Conservation (phyloP, 2,797 vertebrate species). For the Acanthurus tractus region DNA sequence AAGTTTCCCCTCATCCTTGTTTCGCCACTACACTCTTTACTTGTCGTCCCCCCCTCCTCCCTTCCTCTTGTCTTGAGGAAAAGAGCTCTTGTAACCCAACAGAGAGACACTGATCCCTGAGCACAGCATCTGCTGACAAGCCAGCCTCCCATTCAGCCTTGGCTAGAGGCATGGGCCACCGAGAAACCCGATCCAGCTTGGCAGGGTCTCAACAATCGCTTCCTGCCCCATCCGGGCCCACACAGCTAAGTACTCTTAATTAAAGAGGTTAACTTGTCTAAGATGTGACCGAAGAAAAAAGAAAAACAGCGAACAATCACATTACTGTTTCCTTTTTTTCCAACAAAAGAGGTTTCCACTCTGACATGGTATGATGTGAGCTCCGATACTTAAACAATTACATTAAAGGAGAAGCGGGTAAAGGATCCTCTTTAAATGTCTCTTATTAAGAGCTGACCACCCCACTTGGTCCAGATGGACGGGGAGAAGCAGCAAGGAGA, state of each 20-base stretch:
- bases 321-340: slow-evolving; percentile 78
- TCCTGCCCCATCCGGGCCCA: slow-evolving; percentile 84
- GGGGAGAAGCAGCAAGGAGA: slow-evolving; percentile 45
- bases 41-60: slow-evolving; percentile 53
- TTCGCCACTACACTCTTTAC: slow-evolving; percentile 77
- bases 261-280: slow-evolving; percentile 88
- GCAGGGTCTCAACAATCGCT: slow-evolving; percentile 86
- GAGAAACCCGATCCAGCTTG: slow-evolving; percentile 88
- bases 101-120: slow-evolving; percentile 85
- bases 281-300: slow-evolving; percentile 80
- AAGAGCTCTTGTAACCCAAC: slow-evolving; percentile 81
- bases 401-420: slow-evolving; percentile 76
- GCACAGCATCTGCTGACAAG: slow-evolving; percentile 90
- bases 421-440: slow-evolving; percentile 76
- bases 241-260: slow-evolving; percentile 84
- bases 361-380: slow-evolving; percentile 76
- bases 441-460: slow-evolving; percentile 73
- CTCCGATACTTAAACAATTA: slow-evolving; percentile 81
- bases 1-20: slow-evolving; percentile 77
- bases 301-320: slow-evolving; percentile 76
- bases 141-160: slow-evolving; percentile 87
- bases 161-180: slow-evolving; percentile 78
- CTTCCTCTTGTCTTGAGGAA: slow-evolving; percentile 83
- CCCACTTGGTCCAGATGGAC: slow-evolving; percentile 71
- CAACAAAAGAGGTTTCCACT: slow-evolving; percentile 77